These are phyloP conservation scores for Rhincodon typus DNA, from an alignment of 2,797 vertebrate genomes.

Conservation along the genomic window DNA sequence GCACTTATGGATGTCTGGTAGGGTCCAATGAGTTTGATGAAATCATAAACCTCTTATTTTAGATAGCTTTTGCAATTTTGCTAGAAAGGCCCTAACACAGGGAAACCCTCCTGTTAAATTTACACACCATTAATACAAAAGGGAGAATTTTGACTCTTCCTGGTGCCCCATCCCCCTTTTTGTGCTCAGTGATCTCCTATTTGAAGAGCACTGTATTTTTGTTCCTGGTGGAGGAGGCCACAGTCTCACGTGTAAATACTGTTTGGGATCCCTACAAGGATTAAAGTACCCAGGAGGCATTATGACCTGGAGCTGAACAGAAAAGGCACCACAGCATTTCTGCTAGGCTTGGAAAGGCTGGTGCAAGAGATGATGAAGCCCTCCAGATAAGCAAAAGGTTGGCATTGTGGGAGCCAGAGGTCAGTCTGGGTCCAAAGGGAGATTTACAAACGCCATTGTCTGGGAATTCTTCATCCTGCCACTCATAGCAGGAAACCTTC, in stretches of 20 bases:
- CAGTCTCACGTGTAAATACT: background rate
- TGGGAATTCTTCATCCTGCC: background rate
- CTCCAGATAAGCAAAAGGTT: background rate
- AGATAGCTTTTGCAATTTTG: background rate
- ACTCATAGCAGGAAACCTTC: background rate
- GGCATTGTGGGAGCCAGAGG: too few species aligned
- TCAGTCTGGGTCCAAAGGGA: background rate
- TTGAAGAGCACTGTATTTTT: background rate
- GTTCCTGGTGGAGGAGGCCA: background rate
- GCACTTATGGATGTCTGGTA: background rate
- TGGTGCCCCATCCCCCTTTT: too few species aligned
- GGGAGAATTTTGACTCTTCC: background rate
- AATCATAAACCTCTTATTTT: too few species aligned
- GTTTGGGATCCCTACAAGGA: background rate
- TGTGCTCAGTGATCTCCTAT: too few species aligned
- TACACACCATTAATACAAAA: background rate
- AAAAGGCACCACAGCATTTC: background rate
- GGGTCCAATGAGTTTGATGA: background rate
- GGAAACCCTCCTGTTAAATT: background rate
- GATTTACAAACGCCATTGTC: background rate
- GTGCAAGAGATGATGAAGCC: background rate
- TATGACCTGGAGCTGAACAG: background rate
- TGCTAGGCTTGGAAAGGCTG: background rate
- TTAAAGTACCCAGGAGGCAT: background rate
- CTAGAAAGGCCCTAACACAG: background rate